phyloP scores from a whole-genome alignment of 2,113 vertebrate species.

The Oenanthe oenanthe region DNA sequence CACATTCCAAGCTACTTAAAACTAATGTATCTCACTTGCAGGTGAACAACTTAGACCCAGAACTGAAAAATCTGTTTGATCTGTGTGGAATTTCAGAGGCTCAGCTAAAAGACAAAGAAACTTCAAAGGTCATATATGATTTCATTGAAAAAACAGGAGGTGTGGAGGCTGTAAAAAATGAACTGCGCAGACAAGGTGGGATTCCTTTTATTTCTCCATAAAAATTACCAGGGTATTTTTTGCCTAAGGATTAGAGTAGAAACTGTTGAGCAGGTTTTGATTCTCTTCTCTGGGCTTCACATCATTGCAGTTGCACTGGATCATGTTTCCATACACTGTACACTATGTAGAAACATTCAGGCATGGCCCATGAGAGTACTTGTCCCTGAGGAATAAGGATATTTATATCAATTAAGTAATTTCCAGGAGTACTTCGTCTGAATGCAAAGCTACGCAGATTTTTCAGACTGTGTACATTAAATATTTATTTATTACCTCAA shows the following conservation, averaged over 20 bases:
- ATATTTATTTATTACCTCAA: not conserved
- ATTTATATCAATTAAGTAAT: not conserved
- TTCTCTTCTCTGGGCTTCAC: not conserved
- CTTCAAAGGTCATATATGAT: constrained; percentile 98
- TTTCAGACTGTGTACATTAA: not conserved
- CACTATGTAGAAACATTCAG: not conserved
- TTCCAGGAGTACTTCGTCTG: not conserved
- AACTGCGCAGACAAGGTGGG: constrained; percentile 94
- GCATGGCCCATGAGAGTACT: not conserved
- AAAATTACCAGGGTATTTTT: not conserved
- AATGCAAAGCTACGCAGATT: not conserved
- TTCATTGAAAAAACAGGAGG: constrained; percentile 99
- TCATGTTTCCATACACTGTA: not conserved
- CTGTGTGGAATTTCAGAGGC: constrained; percentile 97
- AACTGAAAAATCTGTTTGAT: constrained; percentile 97
- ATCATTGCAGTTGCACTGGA: not conserved
- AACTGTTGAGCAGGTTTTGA: not conserved
- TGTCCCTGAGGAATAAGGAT: not conserved
- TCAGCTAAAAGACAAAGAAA: constrained; percentile 97
- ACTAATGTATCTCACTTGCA: constrained; percentile 64
- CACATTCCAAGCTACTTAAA: not conserved
- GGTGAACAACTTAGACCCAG: constrained; percentile 98
- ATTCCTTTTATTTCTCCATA: not conserved
- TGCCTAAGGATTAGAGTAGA: not conserved
- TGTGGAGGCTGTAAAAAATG: constrained; percentile 97